phyloP scores from a whole-genome alignment of 1,140 invertebrate species.

The Neomicropteryx cornuta region DNA sequence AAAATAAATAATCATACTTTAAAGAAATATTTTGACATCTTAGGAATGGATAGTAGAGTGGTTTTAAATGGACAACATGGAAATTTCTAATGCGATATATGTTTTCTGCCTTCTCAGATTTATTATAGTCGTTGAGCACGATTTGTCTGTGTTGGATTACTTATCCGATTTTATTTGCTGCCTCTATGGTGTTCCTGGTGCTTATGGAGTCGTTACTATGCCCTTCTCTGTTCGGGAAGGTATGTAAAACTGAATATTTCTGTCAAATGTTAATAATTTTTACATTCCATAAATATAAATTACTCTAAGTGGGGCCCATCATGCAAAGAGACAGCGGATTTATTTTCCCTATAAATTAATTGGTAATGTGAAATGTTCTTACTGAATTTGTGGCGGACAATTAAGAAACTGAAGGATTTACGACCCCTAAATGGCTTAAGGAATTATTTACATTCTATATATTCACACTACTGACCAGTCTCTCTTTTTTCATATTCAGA shows the following conservation, averaged over 20 bases:
- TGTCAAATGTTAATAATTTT: neutral
- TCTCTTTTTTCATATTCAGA: no score
- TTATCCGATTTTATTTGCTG: slow-evolving; percentile 99
- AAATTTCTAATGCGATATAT: slow-evolving; percentile 3
- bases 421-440: no score
- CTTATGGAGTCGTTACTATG: slow-evolving; percentile 99
- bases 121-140: slow-evolving; percentile 98
- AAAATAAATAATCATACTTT: no score
- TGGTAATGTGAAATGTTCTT: no score
- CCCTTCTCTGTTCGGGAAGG: slow-evolving; percentile 98
- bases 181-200: slow-evolving; percentile 95
- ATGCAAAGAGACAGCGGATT: no score
- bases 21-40: no score
- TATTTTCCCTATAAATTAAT: no score
- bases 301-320: no score
- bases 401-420: no score
- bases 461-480: no score
- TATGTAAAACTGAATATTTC: slow-evolving; percentile 15
- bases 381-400: no score
- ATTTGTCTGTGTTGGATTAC: slow-evolving; percentile 98
- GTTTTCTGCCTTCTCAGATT: slow-evolving; percentile 53
- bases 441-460: no score
- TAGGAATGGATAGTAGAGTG: neutral
- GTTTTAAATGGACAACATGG: neutral
- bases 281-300: neutral